Base-by-base conservation (phyloP, 2,888 invertebrate genomes). In the Andrena haemorrhoa region DNA sequence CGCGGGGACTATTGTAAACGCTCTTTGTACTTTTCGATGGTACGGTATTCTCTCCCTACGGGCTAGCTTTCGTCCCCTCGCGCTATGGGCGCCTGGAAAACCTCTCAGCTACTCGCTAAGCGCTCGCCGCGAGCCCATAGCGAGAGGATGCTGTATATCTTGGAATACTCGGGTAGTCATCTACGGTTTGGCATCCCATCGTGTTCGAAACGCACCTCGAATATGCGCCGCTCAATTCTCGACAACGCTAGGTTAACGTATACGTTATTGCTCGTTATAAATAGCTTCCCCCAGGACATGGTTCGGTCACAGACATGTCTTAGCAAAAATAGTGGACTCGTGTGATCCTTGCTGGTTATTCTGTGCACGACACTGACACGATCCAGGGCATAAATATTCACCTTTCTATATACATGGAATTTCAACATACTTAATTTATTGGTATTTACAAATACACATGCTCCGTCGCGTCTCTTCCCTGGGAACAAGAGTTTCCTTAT, bases 391-490 rank as follows among this genome's bases (percentile, higher is more conserved):
- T 78, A 77, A 79, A 83, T 85, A 86, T 75, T 84, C 60, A 79
- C 29, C 64, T 74, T 79, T 63, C 74, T 88, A 86, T 87, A 60
- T 84, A 87, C 83, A 84, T 75, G 75, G 53, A 83, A 79, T 86
- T 75, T 58, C 77, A 84, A 82, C 71, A 23, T 73, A 70, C 85
- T 88, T 90, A 89, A 85, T 86, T 85, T 84, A 80, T 89, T 85
- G 84, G 53, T 90, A 89, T 91, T 89, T 90, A 90, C 91, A 90
- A 82, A 75, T 84, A 84, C 86, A 85, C 86, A 87, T 76, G 63
- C 65, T 74, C 74, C 31, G 41, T 68, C 71, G 74, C 65, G 69
- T 72, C 75, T 63, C 4, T 10, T 75, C 75, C 65, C 4, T 10
- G 29, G 31, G 12, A 53, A 79, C 80, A 75, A 56, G 51, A 65